phyloP scores from a whole-genome alignment of 2,797 vertebrate species.

The Melanotaenia nigrans region DNA sequence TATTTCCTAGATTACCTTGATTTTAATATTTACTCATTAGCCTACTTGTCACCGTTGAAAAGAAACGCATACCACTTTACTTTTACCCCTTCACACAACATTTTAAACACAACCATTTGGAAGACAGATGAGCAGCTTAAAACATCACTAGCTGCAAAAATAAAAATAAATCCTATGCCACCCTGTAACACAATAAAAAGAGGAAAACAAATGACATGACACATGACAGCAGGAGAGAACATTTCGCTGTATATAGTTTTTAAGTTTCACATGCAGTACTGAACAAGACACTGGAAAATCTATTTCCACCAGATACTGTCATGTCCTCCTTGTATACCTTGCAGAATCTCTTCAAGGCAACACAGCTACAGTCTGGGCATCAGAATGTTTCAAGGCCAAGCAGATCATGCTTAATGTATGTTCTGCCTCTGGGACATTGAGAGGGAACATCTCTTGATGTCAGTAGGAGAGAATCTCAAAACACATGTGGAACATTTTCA shows the following conservation, averaged over 20 bases:
- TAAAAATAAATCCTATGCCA: not conserved
- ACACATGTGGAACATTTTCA: conserved; percentile 15
- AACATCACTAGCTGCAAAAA: too few relatives aligned
- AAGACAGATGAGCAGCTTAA: too few relatives aligned
- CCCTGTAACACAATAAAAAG: not conserved
- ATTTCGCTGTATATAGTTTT: not conserved
- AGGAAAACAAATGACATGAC: conserved; percentile 1
- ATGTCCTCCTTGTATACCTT: conserved; percentile 2
- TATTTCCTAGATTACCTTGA: not conserved
- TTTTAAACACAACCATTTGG: too few relatives aligned
- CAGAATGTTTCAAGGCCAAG: conserved; percentile 23
- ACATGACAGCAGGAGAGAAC: conserved; percentile 22
- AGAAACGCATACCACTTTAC: not conserved
- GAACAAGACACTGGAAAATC: conserved; percentile 1
- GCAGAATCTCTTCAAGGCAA: conserved; percentile 15
- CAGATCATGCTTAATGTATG: conserved; percentile 39
- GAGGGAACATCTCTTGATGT: conserved; percentile 4
- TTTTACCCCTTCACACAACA: not conserved
- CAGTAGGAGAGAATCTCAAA: conserved; percentile 10
- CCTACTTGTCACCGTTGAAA: not conserved
- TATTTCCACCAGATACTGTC: conserved; percentile 8
- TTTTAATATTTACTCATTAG: too few relatives aligned
- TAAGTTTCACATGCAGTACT: not conserved
- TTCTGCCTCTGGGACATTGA: conserved; percentile 23
- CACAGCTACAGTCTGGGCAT: conserved; percentile 4